Base-by-base conservation (phyloP, 2,888 invertebrate species). In the Ceratothoa steindachneri region DNA sequence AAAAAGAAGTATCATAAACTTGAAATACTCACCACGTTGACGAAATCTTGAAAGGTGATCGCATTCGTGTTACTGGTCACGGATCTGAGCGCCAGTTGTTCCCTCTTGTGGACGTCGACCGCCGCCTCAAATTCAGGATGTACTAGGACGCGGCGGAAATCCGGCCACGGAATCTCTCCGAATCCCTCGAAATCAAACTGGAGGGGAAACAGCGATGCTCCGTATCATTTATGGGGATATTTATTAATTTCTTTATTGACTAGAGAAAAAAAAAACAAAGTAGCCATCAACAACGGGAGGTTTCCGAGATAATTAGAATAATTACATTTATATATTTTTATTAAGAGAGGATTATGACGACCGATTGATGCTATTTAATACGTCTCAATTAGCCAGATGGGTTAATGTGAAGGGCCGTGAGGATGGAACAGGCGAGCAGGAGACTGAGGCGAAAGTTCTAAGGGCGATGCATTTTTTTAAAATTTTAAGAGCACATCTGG, bases 141-240 rank as follows among this genome's bases (percentile, higher is more conserved):
- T 82, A 88, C 89, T 81, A 95, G 87, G 22, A 92, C 92, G 81
- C 88, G 87, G 81, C 92, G 83, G 84, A 95, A 93, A 83, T 94
- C 93, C 69, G 90, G 89, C 88, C 93, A 91, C 64, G 92, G 92
- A 82, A 95, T 94, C 87, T 95, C 94, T 9, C 95, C 95, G 83
- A 94, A 95, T 55, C 95, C 95, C 86, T 95, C 95, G 7, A 93
- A 92, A 86, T 95, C 94, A 83, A 91, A 94, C 93, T 93, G 86
- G 73, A 85, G 84, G 79, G 7, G 41, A 67, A 75, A 69, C 24
- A 71, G n/a, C n/a, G n/a, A n/a, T n/a, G 27, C 12, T 27, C 28
- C 24, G 30, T 12, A 51, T 19, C 15, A 41, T 22, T n/a, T 12
- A 12, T 29, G 3, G 15, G 19, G 19, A 22, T 30, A 51, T 51